Percentiles rank a stretch among this genome's conserved stretches.
Evolutionary conservation across 2,797 vertebrate genomes (phyloP).

Genomic region (Lepidocolaptes lacrymiger): DNA sequence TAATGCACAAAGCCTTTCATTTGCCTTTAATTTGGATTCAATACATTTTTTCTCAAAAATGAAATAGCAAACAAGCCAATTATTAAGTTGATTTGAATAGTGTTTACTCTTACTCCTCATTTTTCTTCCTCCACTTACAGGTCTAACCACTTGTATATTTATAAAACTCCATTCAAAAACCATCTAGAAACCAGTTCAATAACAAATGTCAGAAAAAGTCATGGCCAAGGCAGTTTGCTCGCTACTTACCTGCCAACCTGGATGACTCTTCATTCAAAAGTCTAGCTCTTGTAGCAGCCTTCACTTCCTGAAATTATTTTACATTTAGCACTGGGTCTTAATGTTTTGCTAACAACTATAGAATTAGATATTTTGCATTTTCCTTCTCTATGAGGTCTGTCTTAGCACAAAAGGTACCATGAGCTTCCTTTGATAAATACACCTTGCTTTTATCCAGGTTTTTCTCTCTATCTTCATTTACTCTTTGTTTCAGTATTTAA

Average conservation of each 20-base stretch:
- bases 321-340: not conserved
- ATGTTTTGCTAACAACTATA: not conserved
- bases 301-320: not conserved
- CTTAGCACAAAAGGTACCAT: not conserved
- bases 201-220: not conserved
- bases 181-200: not conserved
- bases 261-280: not conserved
- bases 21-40: not conserved
- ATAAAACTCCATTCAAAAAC: not conserved
- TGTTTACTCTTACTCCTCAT: not conserved
- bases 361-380: not conserved
- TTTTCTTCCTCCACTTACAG: not conserved
- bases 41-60: not conserved
- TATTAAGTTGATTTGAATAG: not conserved
- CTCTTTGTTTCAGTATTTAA: not conserved
- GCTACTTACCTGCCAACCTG: not conserved
- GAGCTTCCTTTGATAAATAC: not conserved
- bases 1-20: not conserved
- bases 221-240: not conserved
- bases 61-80: not conserved
- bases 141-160: not conserved
- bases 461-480: not conserved
- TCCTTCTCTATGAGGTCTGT: not conserved
- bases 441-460: not conserved
- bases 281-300: not conserved